Percentiles rank a stretch among this genome's conserved stretches.
These are phyloP conservation scores for Harpalus rufipes DNA, from an alignment of 2,888 invertebrate species.

Conservation along the genomic window DNA sequence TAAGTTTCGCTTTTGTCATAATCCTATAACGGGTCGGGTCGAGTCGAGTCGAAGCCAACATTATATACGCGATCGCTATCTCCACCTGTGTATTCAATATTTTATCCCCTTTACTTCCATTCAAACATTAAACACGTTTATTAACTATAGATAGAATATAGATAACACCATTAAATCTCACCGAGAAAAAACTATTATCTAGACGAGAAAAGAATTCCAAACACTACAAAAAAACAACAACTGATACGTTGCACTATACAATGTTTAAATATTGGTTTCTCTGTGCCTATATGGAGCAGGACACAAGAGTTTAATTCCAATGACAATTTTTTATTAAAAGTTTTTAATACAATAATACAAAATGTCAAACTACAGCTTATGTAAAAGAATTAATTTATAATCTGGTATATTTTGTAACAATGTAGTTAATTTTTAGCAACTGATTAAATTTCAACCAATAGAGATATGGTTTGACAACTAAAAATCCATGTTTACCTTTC, in stretches of 20 bases:
- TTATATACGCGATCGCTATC: conserved; percentile 40
- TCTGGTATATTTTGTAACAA: no score
- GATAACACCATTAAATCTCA: conserved; percentile 24
- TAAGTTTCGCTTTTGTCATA: conserved; percentile 60
- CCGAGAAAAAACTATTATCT: background rate
- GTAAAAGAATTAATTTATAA: no score
- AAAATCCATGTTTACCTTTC: no score
- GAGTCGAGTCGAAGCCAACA: background rate
- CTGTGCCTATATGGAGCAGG: no score
- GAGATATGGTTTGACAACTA: no score
- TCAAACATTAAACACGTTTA: conserved; percentile 45
- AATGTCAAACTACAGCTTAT: no score
- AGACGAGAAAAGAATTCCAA: background rate
- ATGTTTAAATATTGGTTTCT: no score
- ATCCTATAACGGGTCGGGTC: conserved; percentile 19
- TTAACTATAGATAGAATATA: conserved; percentile 22
- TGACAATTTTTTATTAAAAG: no score
- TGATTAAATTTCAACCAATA: no score
- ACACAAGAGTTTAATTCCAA: no score
- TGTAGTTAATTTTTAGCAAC: no score
- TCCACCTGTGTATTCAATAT: conserved; percentile 59
- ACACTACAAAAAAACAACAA: background rate
- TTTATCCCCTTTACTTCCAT: conserved; percentile 50
- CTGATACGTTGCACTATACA: background rate
- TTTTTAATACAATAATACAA: no score